Conservation (phyloP, 2,797 vertebrate species). For the Galaxias olidus region DNA sequence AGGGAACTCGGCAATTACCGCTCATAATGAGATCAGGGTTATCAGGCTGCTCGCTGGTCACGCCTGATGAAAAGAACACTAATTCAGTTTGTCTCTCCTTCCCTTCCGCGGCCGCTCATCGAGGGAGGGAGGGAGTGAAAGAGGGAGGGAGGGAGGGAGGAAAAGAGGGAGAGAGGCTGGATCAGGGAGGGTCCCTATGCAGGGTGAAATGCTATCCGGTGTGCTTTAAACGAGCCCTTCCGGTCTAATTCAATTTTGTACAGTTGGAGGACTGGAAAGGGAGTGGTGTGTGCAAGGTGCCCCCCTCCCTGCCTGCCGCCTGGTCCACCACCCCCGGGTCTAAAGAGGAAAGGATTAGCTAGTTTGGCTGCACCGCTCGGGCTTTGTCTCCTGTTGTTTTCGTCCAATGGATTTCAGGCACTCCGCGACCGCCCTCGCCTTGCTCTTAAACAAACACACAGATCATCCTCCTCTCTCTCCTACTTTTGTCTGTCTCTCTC, state of each 20-base stretch:
- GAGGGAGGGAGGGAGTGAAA: neutral
- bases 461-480: conserved; percentile 8
- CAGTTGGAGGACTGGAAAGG: neutral
- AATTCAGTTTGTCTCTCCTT: conserved; percentile 74
- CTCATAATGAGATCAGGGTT: conserved; percentile 77
- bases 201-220: conserved; percentile 54
- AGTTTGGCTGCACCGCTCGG: too few species aligned
- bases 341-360: neutral
- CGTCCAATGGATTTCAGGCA: too few species aligned
- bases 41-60: conserved; percentile 72
- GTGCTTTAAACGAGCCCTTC: conserved; percentile 51
- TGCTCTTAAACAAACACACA: too few species aligned
- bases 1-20: conserved; percentile 69
- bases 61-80: conserved; percentile 77
- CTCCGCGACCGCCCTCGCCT: too few species aligned
- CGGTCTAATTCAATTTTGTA: conserved; percentile 44
- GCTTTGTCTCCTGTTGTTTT: too few species aligned
- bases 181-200: conserved; percentile 5
- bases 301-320: too few species aligned
- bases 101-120: conserved; percentile 54
- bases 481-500: conserved; percentile 32
- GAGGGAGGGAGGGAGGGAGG: neutral
- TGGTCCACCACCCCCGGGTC: too few species aligned
- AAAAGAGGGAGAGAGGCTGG: conserved; percentile 10
- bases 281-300: neutral